These are phyloP conservation scores for Magallana nippona DNA, from an alignment of 2,888 invertebrate genomes.

Conservation along the genomic window DNA sequence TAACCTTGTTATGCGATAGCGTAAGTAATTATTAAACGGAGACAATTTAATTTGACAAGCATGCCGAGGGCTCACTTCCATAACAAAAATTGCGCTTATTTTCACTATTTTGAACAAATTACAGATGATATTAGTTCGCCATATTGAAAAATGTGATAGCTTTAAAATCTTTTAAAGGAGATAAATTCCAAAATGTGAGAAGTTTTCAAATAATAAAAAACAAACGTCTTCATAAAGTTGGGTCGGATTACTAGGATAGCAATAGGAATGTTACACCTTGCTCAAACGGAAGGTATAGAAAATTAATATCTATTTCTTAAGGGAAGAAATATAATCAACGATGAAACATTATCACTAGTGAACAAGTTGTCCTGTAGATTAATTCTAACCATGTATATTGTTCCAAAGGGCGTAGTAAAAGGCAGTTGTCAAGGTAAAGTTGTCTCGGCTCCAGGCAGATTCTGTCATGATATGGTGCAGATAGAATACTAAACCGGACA, in stretches of 20 bases:
- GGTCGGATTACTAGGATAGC: not conserved
- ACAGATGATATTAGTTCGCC: conserved; percentile 5
- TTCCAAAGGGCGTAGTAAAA: too few relatives aligned
- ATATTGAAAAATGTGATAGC: conserved; percentile 19
- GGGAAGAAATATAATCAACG: conserved; percentile 1
- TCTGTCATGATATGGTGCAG: too few relatives aligned
- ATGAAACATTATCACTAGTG: too few relatives aligned
- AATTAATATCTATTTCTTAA: not conserved
- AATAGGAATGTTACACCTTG: not conserved
- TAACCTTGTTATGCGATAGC: not conserved
- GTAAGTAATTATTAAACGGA: not conserved
- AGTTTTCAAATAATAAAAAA: conserved; percentile 2
- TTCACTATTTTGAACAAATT: not conserved
- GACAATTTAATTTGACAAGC: not conserved
- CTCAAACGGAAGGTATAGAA: not conserved
- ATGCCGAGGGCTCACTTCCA: not conserved
- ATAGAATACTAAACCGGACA: too few relatives aligned
- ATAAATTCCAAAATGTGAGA: not conserved
- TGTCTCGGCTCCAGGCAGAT: too few relatives aligned
- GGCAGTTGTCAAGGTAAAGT: too few relatives aligned
- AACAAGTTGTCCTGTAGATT: too few relatives aligned
- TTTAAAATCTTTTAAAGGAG: not conserved
- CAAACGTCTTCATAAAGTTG: not conserved
- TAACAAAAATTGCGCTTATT: not conserved
- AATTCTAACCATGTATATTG: too few relatives aligned